phyloP scores from a whole-genome alignment of 2,113 vertebrate species.

The Pomatostomus ruficeps region DNA sequence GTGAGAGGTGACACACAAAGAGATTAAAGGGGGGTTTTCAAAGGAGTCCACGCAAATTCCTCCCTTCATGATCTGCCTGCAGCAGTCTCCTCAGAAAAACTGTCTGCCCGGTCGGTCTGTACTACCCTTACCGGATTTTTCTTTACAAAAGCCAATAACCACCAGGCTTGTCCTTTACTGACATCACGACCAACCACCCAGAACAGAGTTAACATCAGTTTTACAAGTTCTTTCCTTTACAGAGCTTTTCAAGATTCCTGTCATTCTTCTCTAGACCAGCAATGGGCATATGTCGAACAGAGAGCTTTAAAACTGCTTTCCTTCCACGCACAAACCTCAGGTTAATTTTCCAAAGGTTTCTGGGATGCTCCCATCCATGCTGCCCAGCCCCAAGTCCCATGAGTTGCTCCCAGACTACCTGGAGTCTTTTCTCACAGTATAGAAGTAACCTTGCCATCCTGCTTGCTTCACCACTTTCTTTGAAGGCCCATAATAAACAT shows the following conservation, averaged over 20 bases:
- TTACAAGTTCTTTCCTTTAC: background rate
- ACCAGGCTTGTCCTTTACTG: background rate
- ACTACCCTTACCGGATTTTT: background rate
- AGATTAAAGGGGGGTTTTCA: background rate
- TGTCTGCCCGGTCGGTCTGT: background rate
- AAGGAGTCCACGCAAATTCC: background rate
- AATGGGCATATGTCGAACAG: background rate
- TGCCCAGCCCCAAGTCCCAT: background rate
- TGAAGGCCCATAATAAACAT: conserved; percentile 16
- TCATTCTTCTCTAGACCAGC: background rate
- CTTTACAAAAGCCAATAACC: background rate
- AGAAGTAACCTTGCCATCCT: background rate
- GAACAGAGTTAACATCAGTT: background rate
- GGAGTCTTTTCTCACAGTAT: background rate
- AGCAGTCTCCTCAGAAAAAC: background rate
- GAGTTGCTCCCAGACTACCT: background rate
- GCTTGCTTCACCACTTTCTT: background rate
- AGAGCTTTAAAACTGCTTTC: background rate
- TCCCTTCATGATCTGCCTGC: background rate
- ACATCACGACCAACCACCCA: background rate
- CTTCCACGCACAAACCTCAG: background rate
- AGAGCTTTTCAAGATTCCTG: background rate
- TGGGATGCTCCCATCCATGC: background rate
- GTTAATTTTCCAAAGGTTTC: background rate
- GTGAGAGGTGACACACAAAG: background rate